Percentiles rank a stretch among this genome's conserved stretches.
Conservation (phyloP, 2,113 vertebrate species). For the Hypocryptadius cinnamomeus region DNA sequence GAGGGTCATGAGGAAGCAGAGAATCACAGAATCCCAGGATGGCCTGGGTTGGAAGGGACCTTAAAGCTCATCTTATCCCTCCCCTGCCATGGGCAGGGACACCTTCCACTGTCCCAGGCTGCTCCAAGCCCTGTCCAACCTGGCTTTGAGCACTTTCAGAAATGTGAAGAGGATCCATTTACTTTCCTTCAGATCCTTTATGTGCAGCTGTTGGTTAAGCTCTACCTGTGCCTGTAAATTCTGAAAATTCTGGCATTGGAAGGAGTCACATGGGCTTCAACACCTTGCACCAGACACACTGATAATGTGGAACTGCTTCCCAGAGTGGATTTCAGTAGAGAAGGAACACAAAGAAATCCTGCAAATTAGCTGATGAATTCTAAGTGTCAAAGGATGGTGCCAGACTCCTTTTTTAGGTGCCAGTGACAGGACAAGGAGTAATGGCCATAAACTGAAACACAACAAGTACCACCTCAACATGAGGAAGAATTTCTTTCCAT, state of each 20-base stretch:
- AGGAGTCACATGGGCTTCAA: no score
- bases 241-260: neutral
- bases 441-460: neutral
- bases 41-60: neutral
- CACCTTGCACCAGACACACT: neutral
- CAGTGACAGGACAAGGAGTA: neutral
- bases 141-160: neutral
- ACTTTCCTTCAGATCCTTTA: neutral
- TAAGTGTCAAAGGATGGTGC: neutral
- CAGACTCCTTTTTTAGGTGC: neutral
- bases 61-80: neutral
- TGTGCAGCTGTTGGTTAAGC: neutral
- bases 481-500: neutral
- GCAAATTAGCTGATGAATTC: neutral
- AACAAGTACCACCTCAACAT: neutral
- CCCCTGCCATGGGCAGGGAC: neutral
- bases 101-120: neutral
- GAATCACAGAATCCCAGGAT: neutral
- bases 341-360: neutral
- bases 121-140: neutral
- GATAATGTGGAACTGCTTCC: accelerated
- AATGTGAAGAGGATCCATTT: neutral
- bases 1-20: neutral
- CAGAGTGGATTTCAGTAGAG: neutral
- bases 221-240: neutral